Base-by-base conservation (phyloP, 2,888 invertebrate species). In the Dexiosoma caninum region DNA sequence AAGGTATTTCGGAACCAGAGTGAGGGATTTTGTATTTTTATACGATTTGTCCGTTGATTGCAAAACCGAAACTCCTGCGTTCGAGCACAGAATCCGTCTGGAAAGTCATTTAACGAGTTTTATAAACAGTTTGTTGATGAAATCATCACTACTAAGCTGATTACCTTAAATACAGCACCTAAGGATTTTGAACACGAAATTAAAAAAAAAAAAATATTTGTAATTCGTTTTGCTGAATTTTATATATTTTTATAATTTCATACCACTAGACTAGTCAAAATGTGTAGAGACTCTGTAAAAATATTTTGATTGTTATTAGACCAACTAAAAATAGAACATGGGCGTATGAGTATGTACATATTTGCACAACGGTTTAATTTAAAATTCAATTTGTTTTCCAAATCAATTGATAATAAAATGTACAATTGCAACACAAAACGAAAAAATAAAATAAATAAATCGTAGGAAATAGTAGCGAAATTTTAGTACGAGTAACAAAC, bases 371-470 rank as follows among this genome's bases (percentile, higher is more conserved):
- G 46, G 12, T 51, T 74, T 42, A 10, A 62, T 57, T 37, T 21
- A 67, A 60, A 72, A 67, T 78, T 72, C 8, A 66, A 66, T 71
- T 57, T 49, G 35, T 30, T 40, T 66, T 60, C 30, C 30, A 64
- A 70, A 72, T 44, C 66, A 78, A 59, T 64, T 51, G 69, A 59
- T 70, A 76, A 76, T 19, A 59, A 57, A 57, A 32, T 44, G 27
- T 27, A 59, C 8, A n/a, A 66, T 16, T 37, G 16, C 4, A 69
- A 32, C 23, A n/a, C n/a, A n/a, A n/a, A n/a, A n/a, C n/a, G n/a
- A n/a, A n/a, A n/a, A n/a, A n/a, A n/a, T n/a, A 23, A 10, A 57
- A 19, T 23, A 27, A 14, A 10, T 37, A 44, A n/a, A 51, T 23
- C 40, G 32, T 42, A 44, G 19, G 30, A 30, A 70, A 35, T 16